These are phyloP conservation scores for Ashinkailepas kermadecensis DNA, from an alignment of 2,888 invertebrate species.

Conservation along the genomic window DNA sequence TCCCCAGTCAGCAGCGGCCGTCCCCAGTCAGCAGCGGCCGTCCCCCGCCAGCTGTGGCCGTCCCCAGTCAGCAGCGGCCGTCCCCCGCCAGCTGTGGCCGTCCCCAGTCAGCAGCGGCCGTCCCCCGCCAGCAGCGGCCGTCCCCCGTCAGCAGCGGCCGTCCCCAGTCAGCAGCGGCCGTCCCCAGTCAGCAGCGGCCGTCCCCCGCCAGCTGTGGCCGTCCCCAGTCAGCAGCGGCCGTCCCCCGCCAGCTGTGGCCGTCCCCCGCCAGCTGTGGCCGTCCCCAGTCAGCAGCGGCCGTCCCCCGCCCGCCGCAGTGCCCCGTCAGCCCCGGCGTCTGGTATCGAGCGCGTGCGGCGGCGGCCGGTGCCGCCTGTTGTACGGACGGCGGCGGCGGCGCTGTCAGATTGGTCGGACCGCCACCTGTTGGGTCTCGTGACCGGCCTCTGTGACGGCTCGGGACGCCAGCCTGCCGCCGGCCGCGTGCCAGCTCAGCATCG, in stretches of 20 bases:
- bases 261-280: background rate
- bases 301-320: background rate
- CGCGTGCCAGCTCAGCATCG: background rate
- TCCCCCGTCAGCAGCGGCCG: too few species aligned
- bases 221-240: background rate
- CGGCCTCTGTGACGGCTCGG: background rate
- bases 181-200: background rate
- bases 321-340: background rate
- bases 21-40: too few species aligned
- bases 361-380: too few species aligned
- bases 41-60: too few species aligned
- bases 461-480: background rate
- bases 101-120: too few species aligned
- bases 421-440: constrained; percentile 11
- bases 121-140: too few species aligned
- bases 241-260: background rate
- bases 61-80: too few species aligned
- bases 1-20: too few species aligned
- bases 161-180: background rate
- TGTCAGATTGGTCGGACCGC: background rate
- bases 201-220: background rate
- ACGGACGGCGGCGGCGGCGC: background rate
- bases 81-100: too few species aligned
- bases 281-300: background rate
- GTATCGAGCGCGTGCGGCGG: too few species aligned